Conservation (phyloP, 2,113 vertebrate species). For the Pterocles orientalis region DNA sequence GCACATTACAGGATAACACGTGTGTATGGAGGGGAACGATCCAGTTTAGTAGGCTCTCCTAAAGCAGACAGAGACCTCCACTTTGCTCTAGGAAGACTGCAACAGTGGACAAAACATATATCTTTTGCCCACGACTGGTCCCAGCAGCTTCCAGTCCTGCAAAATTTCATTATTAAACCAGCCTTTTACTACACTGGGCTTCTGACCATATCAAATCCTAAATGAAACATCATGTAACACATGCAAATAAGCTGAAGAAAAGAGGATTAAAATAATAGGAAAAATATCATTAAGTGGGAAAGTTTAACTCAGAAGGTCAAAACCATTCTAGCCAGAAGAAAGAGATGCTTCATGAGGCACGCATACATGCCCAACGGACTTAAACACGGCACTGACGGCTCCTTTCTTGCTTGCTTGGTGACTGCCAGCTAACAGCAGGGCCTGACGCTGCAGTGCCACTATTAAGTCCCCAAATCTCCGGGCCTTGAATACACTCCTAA, state of each 20-base stretch:
- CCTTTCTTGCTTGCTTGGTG: background rate
- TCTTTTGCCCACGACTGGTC: constrained; percentile 59
- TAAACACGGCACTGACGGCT: rapidly evolving
- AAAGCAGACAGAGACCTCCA: constrained; percentile 81
- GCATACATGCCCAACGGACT: background rate
- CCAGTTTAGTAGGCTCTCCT: constrained; percentile 59
- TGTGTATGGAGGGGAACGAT: constrained; percentile 78
- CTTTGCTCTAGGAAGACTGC: constrained; percentile 77
- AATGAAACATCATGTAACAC: constrained; percentile 15
- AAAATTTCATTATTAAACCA: background rate
- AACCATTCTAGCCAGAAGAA: background rate
- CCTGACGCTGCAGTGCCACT: background rate
- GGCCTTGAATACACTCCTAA: background rate
- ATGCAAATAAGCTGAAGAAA: constrained; percentile 39
- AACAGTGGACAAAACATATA: constrained; percentile 57
- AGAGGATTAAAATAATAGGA: constrained; percentile 24
- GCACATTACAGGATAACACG: rapidly evolving
- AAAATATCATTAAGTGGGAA: constrained; percentile 19
- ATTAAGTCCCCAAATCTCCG: background rate
- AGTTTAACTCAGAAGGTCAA: constrained; percentile 28
- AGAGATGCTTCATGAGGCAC: background rate
- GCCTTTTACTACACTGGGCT: background rate
- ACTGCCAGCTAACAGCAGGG: background rate
- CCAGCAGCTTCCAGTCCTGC: constrained; percentile 72
- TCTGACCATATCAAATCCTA: constrained; percentile 11